Evolutionary conservation across 2,888 invertebrate genomes (phyloP).

Genomic region (Prenolepis imparis): DNA sequence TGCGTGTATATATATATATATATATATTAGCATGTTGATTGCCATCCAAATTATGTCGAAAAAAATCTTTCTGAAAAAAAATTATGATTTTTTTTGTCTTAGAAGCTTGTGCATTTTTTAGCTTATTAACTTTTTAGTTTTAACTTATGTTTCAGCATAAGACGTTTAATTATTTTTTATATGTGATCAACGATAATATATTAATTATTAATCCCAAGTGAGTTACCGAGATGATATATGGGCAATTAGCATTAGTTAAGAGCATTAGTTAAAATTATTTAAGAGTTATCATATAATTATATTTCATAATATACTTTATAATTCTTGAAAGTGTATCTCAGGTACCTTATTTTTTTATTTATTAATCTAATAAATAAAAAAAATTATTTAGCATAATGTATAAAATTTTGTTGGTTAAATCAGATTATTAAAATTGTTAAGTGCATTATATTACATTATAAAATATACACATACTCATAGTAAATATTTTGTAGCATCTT

Average conservation of each 20-base stretch:
- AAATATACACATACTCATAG: too few species aligned
- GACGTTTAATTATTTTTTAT: not conserved
- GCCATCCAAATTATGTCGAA: not conserved
- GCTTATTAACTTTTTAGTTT: not conserved
- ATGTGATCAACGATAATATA: not conserved
- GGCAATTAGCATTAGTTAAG: not conserved
- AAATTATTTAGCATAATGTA: not conserved
- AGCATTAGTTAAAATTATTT: not conserved
- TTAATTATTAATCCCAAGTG: not conserved
- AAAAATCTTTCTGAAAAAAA: not conserved
- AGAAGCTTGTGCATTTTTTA: not conserved
- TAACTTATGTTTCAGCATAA: not conserved
- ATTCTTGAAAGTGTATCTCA: not conserved
- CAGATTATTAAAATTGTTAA: not conserved
- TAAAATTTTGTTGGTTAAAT: not conserved
- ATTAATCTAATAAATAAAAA: not conserved
- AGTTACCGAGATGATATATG: not conserved
- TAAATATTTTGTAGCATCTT: not conserved
- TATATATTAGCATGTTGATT: not conserved
- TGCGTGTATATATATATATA: not conserved
- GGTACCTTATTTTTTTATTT: slow-evolving; percentile 3
- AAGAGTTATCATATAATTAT: not conserved
- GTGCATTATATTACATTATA: not conserved
- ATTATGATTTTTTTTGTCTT: not conserved
- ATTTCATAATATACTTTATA: not conserved